phyloP scores from a whole-genome alignment of 2,797 vertebrate species.

The Iguana delicatissima region DNA sequence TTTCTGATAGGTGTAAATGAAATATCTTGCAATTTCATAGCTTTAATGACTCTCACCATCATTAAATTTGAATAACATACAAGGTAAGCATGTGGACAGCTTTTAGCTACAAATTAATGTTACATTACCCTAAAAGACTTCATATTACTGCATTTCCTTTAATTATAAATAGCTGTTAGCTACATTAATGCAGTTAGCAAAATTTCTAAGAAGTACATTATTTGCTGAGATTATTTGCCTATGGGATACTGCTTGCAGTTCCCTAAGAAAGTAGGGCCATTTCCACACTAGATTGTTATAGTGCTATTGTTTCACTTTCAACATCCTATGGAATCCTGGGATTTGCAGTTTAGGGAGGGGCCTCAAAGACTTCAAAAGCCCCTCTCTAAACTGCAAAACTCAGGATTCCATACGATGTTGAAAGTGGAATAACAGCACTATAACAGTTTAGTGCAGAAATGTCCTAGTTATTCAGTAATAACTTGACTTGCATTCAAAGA shows the following conservation, averaged over 20 bases:
- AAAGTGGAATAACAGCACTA: too few relatives aligned
- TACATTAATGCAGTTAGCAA: not conserved
- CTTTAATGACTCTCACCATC: constrained; percentile 16
- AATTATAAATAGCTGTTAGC: constrained; percentile 33
- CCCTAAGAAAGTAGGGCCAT: not conserved
- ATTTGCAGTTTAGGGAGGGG: too few relatives aligned
- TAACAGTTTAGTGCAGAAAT: too few relatives aligned
- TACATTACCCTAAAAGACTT: constrained; percentile 16
- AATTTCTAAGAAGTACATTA: not conserved
- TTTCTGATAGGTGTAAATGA: constrained; percentile 34
- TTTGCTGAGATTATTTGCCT: constrained; percentile 19
- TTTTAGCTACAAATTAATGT: constrained; percentile 39
- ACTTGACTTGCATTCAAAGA: constrained; percentile 11
- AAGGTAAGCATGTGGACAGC: constrained; percentile 23
- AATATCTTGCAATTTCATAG: constrained; percentile 25
- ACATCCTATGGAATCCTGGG: too few relatives aligned
- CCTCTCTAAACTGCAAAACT: too few relatives aligned
- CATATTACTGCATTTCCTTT: constrained; percentile 40
- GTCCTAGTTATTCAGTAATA: not conserved
- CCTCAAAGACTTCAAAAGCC: too few relatives aligned
- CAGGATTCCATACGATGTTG: too few relatives aligned
- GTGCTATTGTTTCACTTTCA: too few relatives aligned
- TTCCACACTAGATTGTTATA: too few relatives aligned
- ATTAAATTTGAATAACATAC: constrained; percentile 26
- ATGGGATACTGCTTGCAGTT: not conserved